phyloP scores from a whole-genome alignment of 2,888 invertebrate species.

The Pandemis corylana region DNA sequence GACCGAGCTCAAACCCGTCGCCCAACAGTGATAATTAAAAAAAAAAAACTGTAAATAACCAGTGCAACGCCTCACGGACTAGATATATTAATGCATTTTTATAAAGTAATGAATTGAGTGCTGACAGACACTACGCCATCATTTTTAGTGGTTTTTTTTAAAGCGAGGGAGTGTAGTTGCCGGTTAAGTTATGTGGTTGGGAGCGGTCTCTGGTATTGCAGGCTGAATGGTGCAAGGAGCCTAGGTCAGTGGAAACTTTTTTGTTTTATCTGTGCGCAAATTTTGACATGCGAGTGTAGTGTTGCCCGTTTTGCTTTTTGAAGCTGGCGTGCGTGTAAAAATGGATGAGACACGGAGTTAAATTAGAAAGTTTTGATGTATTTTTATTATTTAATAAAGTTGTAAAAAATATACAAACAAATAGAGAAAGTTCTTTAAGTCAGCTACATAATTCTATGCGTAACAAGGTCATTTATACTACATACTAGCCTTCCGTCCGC shows the following conservation, averaged over 20 bases:
- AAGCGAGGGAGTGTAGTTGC: constrained; percentile 30
- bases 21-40: constrained; percentile 60
- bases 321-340: too few relatives aligned
- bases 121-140: constrained; percentile 20
- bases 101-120: constrained; percentile 31
- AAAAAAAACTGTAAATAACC: constrained; percentile 42
- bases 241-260: constrained; percentile 59
- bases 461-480: too few relatives aligned
- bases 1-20: constrained; percentile 56
- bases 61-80: constrained; percentile 19
- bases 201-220: constrained; percentile 56
- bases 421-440: too few relatives aligned
- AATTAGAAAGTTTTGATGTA: too few relatives aligned
- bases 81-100: constrained; percentile 27
- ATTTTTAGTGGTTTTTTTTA: constrained; percentile 32
- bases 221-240: constrained; percentile 60
- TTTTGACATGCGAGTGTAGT: too few relatives aligned
- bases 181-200: constrained; percentile 33
- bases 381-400: too few relatives aligned
- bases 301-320: too few relatives aligned
- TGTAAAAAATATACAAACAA: too few relatives aligned
- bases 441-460: too few relatives aligned
- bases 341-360: too few relatives aligned
- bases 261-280: too few relatives aligned
- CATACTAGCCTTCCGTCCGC: too few relatives aligned